phyloP scores from a whole-genome alignment of 2,113 vertebrate species.

The Oreochromis spilurus region DNA sequence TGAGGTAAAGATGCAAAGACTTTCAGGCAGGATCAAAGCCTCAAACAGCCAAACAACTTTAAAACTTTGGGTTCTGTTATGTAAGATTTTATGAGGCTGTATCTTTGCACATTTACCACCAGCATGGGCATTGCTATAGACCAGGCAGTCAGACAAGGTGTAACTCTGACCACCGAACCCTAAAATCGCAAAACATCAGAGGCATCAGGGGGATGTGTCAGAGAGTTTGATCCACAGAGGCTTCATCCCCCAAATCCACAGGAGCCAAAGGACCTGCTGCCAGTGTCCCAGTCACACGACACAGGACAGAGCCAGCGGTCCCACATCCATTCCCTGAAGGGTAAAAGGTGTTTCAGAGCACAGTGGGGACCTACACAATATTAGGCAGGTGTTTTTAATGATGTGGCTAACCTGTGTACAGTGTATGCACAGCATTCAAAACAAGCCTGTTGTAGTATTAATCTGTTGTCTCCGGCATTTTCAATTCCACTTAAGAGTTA shows the following conservation, averaged over 20 bases:
- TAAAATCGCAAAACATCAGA: neutral
- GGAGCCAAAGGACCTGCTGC: neutral
- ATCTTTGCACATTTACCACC: neutral
- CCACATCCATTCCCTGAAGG: neutral
- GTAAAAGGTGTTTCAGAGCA: neutral
- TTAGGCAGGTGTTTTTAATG: neutral
- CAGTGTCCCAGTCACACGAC: neutral
- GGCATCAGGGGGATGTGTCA: neutral
- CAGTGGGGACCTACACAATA: neutral
- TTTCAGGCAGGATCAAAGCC: neutral
- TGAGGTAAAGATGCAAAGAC: neutral
- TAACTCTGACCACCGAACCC: neutral
- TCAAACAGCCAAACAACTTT: accelerated
- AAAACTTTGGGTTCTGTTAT: neutral
- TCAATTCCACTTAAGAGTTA: neutral
- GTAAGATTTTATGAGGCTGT: neutral
- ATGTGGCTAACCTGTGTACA: neutral
- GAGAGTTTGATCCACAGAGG: neutral
- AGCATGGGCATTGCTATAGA: accelerated
- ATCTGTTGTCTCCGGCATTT: accelerated
- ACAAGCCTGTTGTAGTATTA: neutral
- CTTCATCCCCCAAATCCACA: neutral
- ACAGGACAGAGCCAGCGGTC: neutral
- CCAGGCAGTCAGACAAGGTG: accelerated
- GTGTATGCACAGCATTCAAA: neutral